Percentiles rank a stretch among this genome's conserved stretches.
Evolutionary conservation across 2,888 invertebrate species (phyloP).

Genomic region (Caprella mutica): DNA sequence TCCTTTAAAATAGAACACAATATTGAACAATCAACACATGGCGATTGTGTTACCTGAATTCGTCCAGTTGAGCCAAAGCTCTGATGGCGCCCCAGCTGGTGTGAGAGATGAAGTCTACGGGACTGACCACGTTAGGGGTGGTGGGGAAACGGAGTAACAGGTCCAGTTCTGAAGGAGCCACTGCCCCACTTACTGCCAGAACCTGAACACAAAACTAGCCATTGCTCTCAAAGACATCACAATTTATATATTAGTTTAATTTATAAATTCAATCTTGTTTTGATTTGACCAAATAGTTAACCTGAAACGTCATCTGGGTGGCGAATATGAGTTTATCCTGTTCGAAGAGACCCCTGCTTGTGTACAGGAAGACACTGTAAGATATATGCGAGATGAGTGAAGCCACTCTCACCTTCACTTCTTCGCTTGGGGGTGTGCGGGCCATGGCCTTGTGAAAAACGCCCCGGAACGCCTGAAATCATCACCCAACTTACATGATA

Average conservation of each 20-base stretch:
- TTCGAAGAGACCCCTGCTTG: slow-evolving; percentile 85
- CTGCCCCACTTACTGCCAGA: slow-evolving; percentile 71
- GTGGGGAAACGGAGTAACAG: slow-evolving; percentile 85
- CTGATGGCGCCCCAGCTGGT: slow-evolving; percentile 91
- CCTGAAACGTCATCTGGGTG: slow-evolving; percentile 91
- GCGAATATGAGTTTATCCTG: slow-evolving; percentile 92
- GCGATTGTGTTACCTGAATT: slow-evolving; percentile 59
- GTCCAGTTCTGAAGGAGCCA: slow-evolving; percentile 72
- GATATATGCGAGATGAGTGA: slow-evolving; percentile 91
- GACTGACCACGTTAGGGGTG: slow-evolving; percentile 81
- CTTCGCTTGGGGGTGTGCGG: slow-evolving; percentile 67
- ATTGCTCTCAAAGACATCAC: not conserved
- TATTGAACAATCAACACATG: too few relatives aligned
- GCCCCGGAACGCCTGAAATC: slow-evolving; percentile 78
- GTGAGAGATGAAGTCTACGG: slow-evolving; percentile 87
- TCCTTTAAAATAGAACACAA: too few relatives aligned
- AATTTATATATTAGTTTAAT: not conserved
- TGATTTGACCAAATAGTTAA: slow-evolving; percentile 39
- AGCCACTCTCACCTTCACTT: slow-evolving; percentile 62
- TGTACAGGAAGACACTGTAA: slow-evolving; percentile 88
- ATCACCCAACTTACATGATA: not conserved
- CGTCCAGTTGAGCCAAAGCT: slow-evolving; percentile 75
- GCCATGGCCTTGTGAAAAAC: slow-evolving; percentile 94
- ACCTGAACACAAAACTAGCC: slow-evolving; percentile 49
- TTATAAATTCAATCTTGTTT: not conserved